Evolutionary conservation across 2,797 vertebrate species (phyloP), one percentile per base, ranked within the genome.

Genomic region (Pangasius sanitwongsei): DNA sequence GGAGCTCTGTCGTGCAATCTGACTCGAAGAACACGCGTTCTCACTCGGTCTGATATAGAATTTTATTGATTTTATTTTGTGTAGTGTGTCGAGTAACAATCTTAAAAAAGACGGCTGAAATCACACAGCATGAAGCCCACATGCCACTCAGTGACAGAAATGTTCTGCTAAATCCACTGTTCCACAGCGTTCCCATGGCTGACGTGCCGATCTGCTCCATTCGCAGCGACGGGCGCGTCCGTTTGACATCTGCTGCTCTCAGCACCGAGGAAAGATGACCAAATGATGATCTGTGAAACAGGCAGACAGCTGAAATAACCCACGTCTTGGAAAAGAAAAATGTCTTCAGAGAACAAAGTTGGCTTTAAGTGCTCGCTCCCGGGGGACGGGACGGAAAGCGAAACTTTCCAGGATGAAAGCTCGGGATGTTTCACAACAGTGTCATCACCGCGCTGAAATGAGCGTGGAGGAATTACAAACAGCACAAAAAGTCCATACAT

Each of bases 291-390:
- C 92, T 92, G 91, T 89, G 92, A 93, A 93, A 92, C 91, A 92
- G 87, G 91, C 93, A 92, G 93, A 93, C 91, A 94, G 92, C 94
- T 94, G 93, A 93, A 95, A 94, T 92, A 94, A 95, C 90, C 91
- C 89, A 18, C 90, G 90, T 90, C 85, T 88, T 48, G 12, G 69
- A 80, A 82, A 89, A 67, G 77, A 81, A 59, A 89, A 83, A 78
- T 87, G 89, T 92, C 92, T 91, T 91, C 92, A 65, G 88, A 93
- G 91, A 92, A 94, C 94, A 95, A 94, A 94, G 93, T 91, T 93
- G 92, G 88, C 93, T 94, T 94, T 93, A 92, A 96, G 93, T 92
- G 93, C 91, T 90, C 91, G 61, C n/a, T 91, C 94, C 94, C 92
- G 25, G 81, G 87, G 92, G 92, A 92, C 90, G 90, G 85, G 87